Percentiles rank a stretch among this genome's conserved stretches.
Evolutionary conservation across 1,140 invertebrate genomes (phyloP).

Genomic region (Drosophila arizonae): DNA sequence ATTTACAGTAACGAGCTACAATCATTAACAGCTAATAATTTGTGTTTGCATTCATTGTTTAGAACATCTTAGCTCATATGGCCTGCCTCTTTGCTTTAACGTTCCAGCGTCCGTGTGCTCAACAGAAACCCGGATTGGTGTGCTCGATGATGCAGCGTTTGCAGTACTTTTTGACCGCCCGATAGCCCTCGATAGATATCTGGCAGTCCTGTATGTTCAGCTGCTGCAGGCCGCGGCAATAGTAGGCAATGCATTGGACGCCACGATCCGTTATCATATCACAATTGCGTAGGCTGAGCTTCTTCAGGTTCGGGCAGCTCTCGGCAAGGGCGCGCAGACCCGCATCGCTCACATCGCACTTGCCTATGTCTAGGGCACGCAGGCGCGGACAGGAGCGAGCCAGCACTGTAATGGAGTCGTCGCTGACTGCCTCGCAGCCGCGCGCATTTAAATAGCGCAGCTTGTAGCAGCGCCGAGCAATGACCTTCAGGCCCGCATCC

Average conservation of each 20-base stretch:
- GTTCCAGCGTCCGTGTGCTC: constrained; percentile 5
- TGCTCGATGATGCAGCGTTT: constrained; percentile 96
- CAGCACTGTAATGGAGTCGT: constrained; percentile 92
- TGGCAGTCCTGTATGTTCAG: constrained; percentile 96
- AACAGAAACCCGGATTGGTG: constrained; percentile 96
- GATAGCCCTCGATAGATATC: constrained; percentile 93
- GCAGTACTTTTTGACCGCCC: constrained; percentile 95
- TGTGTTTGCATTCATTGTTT: constrained; percentile 43
- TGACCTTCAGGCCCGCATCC: constrained; percentile 93
- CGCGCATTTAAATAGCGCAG: constrained; percentile 94
- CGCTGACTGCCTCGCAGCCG: constrained; percentile 95
- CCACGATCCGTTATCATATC: constrained; percentile 94
- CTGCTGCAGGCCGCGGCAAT: constrained; percentile 93
- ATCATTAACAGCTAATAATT: constrained; percentile 22
- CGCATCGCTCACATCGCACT: constrained; percentile 95
- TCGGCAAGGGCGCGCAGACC: constrained; percentile 92
- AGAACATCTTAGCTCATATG: constrained; percentile 69
- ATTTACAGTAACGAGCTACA: constrained; percentile 57
- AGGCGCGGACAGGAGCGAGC: constrained; percentile 92
- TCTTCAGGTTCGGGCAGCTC: constrained; percentile 94
- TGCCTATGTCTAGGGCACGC: constrained; percentile 93
- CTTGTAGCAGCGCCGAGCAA: constrained; percentile 94
- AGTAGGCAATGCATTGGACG: constrained; percentile 92
- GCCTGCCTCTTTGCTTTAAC: constrained; percentile 75
- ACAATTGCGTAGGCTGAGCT: constrained; percentile 94